A percentile compares a stretch with the other conserved stretches of the same genome.
These are phyloP conservation scores for Gallinago nigripennis DNA, from an alignment of 2,797 vertebrate genomes.

Conservation along the genomic window DNA sequence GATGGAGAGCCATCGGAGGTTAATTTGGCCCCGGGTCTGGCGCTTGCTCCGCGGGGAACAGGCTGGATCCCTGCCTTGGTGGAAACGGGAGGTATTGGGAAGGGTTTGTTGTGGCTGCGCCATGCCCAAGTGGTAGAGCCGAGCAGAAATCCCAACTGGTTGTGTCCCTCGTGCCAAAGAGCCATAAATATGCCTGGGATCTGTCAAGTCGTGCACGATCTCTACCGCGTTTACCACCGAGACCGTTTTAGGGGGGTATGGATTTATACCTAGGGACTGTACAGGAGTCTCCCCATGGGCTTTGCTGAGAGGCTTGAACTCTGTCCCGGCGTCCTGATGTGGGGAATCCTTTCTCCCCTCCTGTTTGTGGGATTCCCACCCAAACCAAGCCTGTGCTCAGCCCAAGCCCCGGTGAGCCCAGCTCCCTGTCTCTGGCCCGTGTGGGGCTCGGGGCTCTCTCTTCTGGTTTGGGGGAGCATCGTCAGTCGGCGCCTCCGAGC, in stretches of 20 bases:
- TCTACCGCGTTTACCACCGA: not conserved
- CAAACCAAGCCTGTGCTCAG: not conserved
- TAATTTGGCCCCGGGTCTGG: constrained; percentile 50
- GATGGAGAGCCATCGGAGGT: constrained; percentile 45
- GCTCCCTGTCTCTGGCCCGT: not conserved
- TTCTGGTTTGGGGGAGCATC: not conserved
- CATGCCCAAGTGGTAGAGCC: not conserved
- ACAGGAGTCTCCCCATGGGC: not conserved
- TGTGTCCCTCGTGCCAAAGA: constrained; percentile 13
- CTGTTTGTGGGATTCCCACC: not conserved
- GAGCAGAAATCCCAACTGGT: constrained; percentile 39
- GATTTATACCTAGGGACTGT: not conserved
- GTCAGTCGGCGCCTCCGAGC: not conserved
- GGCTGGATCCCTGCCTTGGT: constrained; percentile 44
- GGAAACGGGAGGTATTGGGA: constrained; percentile 36
- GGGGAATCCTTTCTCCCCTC: not conserved
- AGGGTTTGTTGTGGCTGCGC: constrained; percentile 38
- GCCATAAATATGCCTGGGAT: not conserved
- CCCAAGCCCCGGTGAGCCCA: not conserved
- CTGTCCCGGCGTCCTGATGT: not conserved
- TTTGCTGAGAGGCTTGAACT: constrained; percentile 1
- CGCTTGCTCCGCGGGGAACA: not conserved
- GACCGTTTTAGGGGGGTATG: not conserved
- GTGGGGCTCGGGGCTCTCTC: not conserved
- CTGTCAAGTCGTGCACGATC: not conserved